Conservation (phyloP, 2,888 invertebrate species). For the Lymantria monacha region DNA sequence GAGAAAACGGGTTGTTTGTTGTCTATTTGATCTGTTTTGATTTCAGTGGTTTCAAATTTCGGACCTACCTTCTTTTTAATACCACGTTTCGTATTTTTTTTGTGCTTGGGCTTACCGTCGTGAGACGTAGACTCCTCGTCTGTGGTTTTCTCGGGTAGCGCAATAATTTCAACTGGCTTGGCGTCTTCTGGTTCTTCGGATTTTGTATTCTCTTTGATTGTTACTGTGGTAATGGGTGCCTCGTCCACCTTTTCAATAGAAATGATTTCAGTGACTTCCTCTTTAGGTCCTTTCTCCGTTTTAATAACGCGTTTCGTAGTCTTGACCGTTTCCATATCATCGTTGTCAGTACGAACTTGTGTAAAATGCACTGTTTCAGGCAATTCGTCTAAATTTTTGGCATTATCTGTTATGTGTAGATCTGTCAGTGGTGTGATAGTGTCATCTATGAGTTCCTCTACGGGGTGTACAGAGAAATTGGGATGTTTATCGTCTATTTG, state of each 20-base stretch:
- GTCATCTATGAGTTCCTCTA: constrained; percentile 13
- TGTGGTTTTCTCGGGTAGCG: constrained; percentile 50
- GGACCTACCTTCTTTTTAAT: constrained; percentile 22
- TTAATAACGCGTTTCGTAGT: constrained; percentile 42
- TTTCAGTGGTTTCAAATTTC: constrained; percentile 49
- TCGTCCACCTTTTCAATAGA: constrained; percentile 26
- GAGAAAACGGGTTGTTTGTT: constrained; percentile 49
- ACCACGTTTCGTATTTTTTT: constrained; percentile 39
- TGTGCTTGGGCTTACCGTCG: constrained; percentile 9
- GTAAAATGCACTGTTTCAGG: constrained; percentile 26
- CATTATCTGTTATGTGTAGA: neutral
- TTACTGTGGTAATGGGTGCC: constrained; percentile 16
- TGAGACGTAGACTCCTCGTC: constrained; percentile 31
- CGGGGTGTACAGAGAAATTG: constrained; percentile 7
- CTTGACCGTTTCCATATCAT: constrained; percentile 27
- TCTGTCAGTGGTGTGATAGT: constrained; percentile 11
- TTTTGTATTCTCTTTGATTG: constrained; percentile 37
- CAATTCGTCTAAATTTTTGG: constrained; percentile 44
- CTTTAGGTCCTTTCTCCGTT: constrained; percentile 37
- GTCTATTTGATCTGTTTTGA: constrained; percentile 46
- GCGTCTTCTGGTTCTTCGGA: constrained; percentile 43
- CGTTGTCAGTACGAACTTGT: constrained; percentile 40
- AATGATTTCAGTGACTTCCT: constrained; percentile 34
- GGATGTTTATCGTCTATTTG: constrained; percentile 19
- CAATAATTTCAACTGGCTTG: constrained; percentile 28